Conservation (phyloP, 2,888 invertebrate genomes). For the Ochropleura plecta region DNA sequence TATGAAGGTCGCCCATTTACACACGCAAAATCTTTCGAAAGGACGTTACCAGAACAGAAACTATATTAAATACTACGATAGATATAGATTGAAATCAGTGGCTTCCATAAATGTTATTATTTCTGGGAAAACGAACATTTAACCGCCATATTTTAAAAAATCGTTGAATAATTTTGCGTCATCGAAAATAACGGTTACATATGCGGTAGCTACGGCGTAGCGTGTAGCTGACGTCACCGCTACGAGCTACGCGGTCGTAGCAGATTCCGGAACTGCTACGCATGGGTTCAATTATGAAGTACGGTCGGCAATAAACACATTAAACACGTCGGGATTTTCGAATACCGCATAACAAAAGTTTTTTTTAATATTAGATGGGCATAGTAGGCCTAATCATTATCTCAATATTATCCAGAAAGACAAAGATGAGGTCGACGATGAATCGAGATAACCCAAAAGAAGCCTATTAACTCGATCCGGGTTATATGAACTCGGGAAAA, state of each 20-base stretch:
- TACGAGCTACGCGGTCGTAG: slow-evolving; percentile 44
- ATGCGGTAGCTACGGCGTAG: slow-evolving; percentile 36
- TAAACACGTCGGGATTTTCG: slow-evolving; percentile 10
- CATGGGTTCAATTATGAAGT: slow-evolving; percentile 34
- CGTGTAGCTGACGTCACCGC: slow-evolving; percentile 39
- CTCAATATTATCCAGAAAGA: no score
- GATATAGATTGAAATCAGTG: background rate
- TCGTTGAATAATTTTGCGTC: background rate
- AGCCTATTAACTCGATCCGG: no score
- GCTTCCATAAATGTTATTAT: background rate
- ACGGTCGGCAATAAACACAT: slow-evolving; percentile 19
- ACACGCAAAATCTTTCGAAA: background rate
- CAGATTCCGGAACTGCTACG: slow-evolving; percentile 30
- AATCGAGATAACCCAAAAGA: no score
- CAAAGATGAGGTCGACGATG: no score
- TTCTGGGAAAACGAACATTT: background rate
- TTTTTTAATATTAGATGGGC: no score
- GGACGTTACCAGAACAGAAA: background rate
- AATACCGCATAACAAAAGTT: background rate
- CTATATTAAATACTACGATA: background rate
- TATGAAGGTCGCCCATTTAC: background rate
- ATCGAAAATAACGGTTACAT: background rate
- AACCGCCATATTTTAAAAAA: background rate
- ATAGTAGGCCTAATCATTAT: no score
- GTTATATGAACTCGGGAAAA: no score